These are phyloP conservation scores for Camponotus fellah DNA, from an alignment of 2,888 invertebrate species.

Conservation along the genomic window DNA sequence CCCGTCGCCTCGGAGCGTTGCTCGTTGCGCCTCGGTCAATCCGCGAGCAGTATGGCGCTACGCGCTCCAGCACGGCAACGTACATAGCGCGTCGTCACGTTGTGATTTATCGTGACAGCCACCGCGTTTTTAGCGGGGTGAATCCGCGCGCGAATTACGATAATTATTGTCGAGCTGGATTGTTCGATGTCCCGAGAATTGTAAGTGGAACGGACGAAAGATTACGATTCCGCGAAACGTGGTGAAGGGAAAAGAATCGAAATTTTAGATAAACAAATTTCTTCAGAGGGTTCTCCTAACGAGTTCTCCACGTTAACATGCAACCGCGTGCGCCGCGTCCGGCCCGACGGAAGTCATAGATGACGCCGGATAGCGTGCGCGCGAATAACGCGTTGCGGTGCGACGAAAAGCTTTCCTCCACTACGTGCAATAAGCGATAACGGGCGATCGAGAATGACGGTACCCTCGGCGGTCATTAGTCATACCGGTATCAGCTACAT, in stretches of 20 bases:
- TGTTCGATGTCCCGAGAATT: background rate
- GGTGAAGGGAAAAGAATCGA: background rate
- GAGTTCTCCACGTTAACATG: constrained; percentile 48
- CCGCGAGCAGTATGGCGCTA: constrained; percentile 84
- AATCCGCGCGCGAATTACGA: constrained; percentile 54
- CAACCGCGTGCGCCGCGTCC: constrained; percentile 68
- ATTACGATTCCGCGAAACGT: constrained; percentile 2
- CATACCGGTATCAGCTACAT: background rate
- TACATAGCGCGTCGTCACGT: constrained; percentile 63
- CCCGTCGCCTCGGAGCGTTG: constrained; percentile 72
- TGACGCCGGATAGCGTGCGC: constrained; percentile 61
- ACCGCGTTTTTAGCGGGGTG: constrained; percentile 2
- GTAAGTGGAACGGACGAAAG: background rate
- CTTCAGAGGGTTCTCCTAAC: background rate
- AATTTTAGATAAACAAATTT: background rate
- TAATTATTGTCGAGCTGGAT: background rate
- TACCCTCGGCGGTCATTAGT: background rate
- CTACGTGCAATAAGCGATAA: constrained; percentile 49
- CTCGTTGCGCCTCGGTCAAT: constrained; percentile 83
- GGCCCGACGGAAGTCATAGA: constrained; percentile 53
- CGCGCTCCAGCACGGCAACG: constrained; percentile 81
- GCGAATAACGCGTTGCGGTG: constrained; percentile 58
- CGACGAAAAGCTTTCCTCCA: constrained; percentile 41
- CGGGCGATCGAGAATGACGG: constrained; percentile 41
- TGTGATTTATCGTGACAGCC: constrained; percentile 9